Percentiles rank a stretch among this genome's conserved stretches.
Conservation (phyloP, 2,113 vertebrate genomes). For the Cairina moschata region DNA sequence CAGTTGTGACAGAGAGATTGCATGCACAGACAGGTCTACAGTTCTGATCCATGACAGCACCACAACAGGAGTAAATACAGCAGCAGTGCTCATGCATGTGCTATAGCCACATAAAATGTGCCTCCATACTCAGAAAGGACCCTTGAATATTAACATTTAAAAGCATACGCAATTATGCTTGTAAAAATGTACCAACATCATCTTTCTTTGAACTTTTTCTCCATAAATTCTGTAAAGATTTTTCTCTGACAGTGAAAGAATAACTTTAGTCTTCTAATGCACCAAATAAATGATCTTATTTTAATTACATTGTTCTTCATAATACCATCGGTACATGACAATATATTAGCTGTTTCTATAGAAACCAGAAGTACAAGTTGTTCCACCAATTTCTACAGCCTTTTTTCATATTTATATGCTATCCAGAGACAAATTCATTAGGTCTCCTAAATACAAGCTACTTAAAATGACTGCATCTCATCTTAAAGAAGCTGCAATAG, state of each 20-base stretch:
- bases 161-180: not conserved
- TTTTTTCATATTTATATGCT: conserved; percentile 69
- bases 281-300: conserved; percentile 24
- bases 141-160: not conserved
- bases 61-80: not conserved
- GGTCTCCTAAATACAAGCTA: conserved; percentile 60
- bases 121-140: not conserved
- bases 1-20: not conserved
- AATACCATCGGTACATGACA: conserved; percentile 10
- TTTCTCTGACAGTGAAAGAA: not conserved
- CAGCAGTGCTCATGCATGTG: not conserved
- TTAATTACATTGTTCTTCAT: conserved; percentile 52
- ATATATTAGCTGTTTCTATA: conserved; percentile 75
- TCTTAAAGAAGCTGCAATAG: conserved; percentile 71
- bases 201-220: not conserved
- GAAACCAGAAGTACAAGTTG: conserved; percentile 72
- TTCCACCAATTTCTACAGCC: conserved; percentile 44
- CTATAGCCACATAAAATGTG: not conserved
- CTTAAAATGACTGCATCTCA: conserved; percentile 73
- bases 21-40: not conserved
- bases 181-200: not conserved
- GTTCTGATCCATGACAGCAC: not conserved
- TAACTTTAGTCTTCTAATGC: not conserved
- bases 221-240: not conserved
- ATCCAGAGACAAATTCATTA: conserved; percentile 72